Evolutionary conservation across 2,888 invertebrate genomes (phyloP), one percentile per base, ranked within the genome.

Genomic region (Parnassius glacialis): DNA sequence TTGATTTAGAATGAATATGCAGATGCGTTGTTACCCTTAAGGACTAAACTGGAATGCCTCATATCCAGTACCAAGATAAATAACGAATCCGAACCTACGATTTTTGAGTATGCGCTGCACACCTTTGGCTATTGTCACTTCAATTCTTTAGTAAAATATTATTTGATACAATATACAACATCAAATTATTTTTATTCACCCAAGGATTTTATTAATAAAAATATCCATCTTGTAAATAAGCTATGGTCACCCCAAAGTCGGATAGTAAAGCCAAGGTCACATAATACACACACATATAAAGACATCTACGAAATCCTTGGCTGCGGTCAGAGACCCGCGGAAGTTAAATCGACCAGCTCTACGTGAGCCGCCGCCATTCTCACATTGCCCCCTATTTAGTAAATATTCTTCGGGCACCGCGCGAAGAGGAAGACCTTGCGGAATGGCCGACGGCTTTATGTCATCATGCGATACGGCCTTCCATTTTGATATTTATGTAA

Each of bases 201-300:
- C 34, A 34, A 34, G 5, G 3, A 34, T 34, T 34, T 34, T 34
- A 34, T 10, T 50, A 68, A 71, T 64, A 60, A 62, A 52, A 57
- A 44, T 59, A 44, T 66, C 47, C 48, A 1, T 42, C 43, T 11
- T 45, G 54, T 11, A 48, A n/a, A 1, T 48, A 63, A 66, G 70
- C 55, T 68, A 70, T 85, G 75, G 83, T 65, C 73, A 77, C 76
- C 65, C 75, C 74, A 83, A 62, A 69, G 67, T 71, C 79, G 83
- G 78, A 80, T 84, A 84, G 84, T 80, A 80, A 78, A 81, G 76
- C 79, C 87, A 90, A 90, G 90, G 90, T 87, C 84, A 79, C 64
- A 68, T 64, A 67, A 67, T 77, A 76, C 82, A 80, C 83, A 82
- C 81, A 82, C 79, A 62, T 42, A 74, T 42, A 74, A 70, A 76